Evolutionary conservation across 2,113 vertebrate species (phyloP).

Genomic region (Prochilodus magdalenae): DNA sequence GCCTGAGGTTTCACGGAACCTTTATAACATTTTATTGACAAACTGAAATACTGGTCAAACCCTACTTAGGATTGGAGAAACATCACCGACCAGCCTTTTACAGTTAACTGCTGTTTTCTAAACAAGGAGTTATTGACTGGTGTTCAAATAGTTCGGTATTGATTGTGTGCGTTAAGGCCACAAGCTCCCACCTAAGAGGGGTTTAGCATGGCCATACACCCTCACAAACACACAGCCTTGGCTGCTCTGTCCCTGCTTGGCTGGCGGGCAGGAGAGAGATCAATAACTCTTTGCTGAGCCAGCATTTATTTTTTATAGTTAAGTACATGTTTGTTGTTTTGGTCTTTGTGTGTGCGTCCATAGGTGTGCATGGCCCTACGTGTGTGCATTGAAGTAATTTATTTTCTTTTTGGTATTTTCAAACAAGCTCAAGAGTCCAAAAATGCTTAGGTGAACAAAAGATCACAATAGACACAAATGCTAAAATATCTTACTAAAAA

Average conservation of each 20-base stretch:
- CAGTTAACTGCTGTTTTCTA: background rate
- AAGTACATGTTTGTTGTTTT: slow-evolving; percentile 65
- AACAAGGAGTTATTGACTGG: background rate
- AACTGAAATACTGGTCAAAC: background rate
- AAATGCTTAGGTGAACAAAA: no score
- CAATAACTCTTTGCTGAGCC: slow-evolving; percentile 62
- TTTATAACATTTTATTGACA: background rate
- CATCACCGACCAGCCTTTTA: background rate
- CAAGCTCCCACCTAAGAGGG: background rate
- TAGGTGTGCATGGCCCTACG: background rate
- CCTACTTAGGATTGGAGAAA: no score
- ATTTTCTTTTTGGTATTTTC: no score
- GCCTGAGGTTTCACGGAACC: background rate
- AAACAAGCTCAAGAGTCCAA: no score
- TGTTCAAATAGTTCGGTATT: background rate
- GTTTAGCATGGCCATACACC: slow-evolving; percentile 1
- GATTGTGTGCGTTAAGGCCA: background rate
- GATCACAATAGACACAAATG: no score
- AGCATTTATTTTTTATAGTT: slow-evolving; percentile 65
- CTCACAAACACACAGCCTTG: slow-evolving; percentile 7
- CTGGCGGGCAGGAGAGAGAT: slow-evolving; percentile 48
- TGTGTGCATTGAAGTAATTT: background rate
- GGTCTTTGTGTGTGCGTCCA: background rate
- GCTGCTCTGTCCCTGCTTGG: slow-evolving; percentile 7
- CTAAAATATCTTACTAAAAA: no score